Percentiles rank a stretch among this genome's conserved stretches.
Conservation (phyloP, 2,797 vertebrate species). For the Tenualosa thibaudeaui region DNA sequence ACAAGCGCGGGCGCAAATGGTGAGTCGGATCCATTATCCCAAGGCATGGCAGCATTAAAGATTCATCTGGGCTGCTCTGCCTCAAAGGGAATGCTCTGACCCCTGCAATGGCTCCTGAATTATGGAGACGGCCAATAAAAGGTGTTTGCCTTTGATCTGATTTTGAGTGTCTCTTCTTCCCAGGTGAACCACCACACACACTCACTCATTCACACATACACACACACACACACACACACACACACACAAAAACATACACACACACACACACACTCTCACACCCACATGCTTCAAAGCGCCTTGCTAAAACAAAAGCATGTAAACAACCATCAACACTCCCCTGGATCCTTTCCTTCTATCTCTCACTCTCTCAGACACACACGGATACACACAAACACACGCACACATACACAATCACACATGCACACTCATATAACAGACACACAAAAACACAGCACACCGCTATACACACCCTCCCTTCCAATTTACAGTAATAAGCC, state of each 20-base stretch:
- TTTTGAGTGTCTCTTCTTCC: conserved; percentile 63
- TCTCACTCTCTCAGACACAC: conserved; percentile 50
- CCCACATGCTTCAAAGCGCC: conserved; percentile 26
- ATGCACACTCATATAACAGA: conserved; percentile 33
- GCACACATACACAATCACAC: background rate
- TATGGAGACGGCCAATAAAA: conserved; percentile 76
- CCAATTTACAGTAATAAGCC: background rate
- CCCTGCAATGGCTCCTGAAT: conserved; percentile 77
- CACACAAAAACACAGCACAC: conserved; percentile 28
- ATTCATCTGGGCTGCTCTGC: conserved; percentile 73
- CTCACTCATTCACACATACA: background rate
- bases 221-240: background rate
- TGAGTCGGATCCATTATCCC: conserved; percentile 70
- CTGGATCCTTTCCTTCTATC: background rate
- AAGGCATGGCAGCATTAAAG: conserved; percentile 71
- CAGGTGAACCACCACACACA: background rate
- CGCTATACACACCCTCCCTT: no score
- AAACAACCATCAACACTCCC: conserved; percentile 29
- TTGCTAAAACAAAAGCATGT: conserved; percentile 61
- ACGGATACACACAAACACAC: conserved; percentile 28
- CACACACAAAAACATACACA: background rate
- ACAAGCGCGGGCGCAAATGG: conserved; percentile 53
- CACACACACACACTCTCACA: background rate
- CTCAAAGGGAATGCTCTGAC: conserved; percentile 76
- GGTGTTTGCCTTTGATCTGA: conserved; percentile 78